Percentiles rank a stretch among this genome's conserved stretches.
Evolutionary conservation across 2,888 invertebrate species (phyloP).

Genomic region (Drosophila affinis): DNA sequence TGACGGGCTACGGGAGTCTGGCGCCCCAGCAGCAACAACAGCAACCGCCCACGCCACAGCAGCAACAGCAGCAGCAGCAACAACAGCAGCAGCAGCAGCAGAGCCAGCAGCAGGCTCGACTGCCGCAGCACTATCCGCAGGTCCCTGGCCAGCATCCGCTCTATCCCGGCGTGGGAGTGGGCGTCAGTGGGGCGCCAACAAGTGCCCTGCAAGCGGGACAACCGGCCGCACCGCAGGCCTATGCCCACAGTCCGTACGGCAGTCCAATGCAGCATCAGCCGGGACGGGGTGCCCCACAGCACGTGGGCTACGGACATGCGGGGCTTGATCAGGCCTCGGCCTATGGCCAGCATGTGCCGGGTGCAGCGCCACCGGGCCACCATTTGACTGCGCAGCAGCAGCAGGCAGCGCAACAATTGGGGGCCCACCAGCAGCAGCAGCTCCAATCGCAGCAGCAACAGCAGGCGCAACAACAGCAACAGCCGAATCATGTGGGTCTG

Average conservation of each 20-base stretch:
- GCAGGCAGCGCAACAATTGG: constrained; percentile 79
- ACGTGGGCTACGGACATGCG: constrained; percentile 82
- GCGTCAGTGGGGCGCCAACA: constrained; percentile 78
- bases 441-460: constrained; percentile 70
- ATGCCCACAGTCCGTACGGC: constrained; percentile 83
- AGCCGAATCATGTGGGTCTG: constrained; percentile 79
- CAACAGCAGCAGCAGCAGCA: constrained; percentile 84
- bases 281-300: constrained; percentile 81
- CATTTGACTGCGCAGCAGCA: constrained; percentile 81
- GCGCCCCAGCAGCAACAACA: constrained; percentile 85
- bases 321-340: constrained; percentile 82
- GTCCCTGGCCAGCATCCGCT: constrained; percentile 85
- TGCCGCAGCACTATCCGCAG: constrained; percentile 85
- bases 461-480: constrained; percentile 72
- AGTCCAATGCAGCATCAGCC: constrained; percentile 84
- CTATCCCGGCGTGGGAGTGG: constrained; percentile 81
- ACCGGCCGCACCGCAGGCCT: constrained; percentile 83
- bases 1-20: constrained; percentile 80
- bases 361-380: constrained; percentile 81
- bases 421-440: constrained; percentile 77
- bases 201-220: constrained; percentile 68
- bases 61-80: constrained; percentile 84
- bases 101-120: constrained; percentile 84
- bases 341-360: constrained; percentile 84
- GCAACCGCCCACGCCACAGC: constrained; percentile 84